A percentile compares a stretch with the other conserved stretches of the same genome.
phyloP scores from a whole-genome alignment of 2,888 invertebrate genomes.

The Dasypogon diadema region DNA sequence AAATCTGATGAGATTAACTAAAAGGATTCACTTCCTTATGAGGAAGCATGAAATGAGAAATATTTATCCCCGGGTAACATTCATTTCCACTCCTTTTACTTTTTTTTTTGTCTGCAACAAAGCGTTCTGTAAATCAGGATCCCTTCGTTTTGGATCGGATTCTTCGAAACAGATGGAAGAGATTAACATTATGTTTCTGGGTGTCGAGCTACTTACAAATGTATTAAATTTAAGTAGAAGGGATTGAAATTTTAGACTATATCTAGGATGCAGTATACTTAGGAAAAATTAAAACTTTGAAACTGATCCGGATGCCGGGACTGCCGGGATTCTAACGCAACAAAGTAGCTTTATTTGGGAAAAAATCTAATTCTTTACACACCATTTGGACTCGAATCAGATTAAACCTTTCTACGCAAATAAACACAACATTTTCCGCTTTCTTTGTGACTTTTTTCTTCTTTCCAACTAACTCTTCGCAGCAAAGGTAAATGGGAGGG shows the following conservation, averaged over 20 bases:
- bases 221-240: neutral
- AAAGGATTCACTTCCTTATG: constrained; percentile 47
- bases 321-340: neutral
- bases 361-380: constrained; percentile 12
- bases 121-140: constrained; percentile 18
- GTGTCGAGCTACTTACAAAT: neutral
- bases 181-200: constrained; percentile 3
- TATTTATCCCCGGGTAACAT: constrained; percentile 37
- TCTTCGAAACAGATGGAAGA: constrained; percentile 27
- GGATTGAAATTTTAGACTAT: too few relatives aligned
- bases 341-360: neutral
- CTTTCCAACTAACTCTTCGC: too few relatives aligned
- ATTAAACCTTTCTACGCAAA: neutral
- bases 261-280: too few relatives aligned
- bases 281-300: too few relatives aligned
- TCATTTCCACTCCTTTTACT: constrained; percentile 32
- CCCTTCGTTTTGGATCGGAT: neutral
- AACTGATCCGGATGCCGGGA: neutral
- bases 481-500: too few relatives aligned
- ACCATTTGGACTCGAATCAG: neutral
- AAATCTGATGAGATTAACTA: constrained; percentile 47
- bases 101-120: constrained; percentile 19
- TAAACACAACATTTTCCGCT: too few relatives aligned
- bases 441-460: too few relatives aligned
- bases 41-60: constrained; percentile 37